Percentiles rank a stretch among this genome's conserved stretches.
These are phyloP conservation scores for Aurelia sp. DNA, from an alignment of 30 jellyfish, hydroid and myxozoan genomes.

Conservation along the genomic window DNA sequence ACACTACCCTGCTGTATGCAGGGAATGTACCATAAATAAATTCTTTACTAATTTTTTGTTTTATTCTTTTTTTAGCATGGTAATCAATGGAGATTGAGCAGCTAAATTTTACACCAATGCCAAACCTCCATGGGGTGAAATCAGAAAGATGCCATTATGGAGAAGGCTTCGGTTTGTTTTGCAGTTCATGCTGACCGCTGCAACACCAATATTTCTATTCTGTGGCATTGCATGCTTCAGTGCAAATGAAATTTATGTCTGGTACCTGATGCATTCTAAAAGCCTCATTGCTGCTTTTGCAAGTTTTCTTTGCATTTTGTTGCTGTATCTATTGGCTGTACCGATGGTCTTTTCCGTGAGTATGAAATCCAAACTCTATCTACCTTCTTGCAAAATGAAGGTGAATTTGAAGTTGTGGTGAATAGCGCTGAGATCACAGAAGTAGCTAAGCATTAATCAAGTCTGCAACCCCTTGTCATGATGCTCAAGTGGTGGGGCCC, in stretches of 20 bases:
- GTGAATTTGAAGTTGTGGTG: too few relatives aligned
- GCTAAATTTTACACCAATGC: slow-evolving; percentile 12
- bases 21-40: too few relatives aligned
- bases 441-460: too few relatives aligned
- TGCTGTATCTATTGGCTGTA: slow-evolving; percentile 21
- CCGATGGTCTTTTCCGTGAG: slow-evolving; percentile 26
- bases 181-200: neutral
- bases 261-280: slow-evolving; percentile 64
- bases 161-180: neutral
- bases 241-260: slow-evolving; percentile 34
- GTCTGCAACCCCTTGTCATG: too few relatives aligned
- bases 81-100: neutral
- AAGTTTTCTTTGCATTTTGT: slow-evolving; percentile 13
- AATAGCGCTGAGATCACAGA: too few relatives aligned
- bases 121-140: slow-evolving; percentile 10
- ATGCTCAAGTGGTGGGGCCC: too few relatives aligned
- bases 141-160: slow-evolving; percentile 6
- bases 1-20: too few relatives aligned
- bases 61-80: neutral
- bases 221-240: slow-evolving; percentile 20
- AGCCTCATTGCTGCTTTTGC: slow-evolving; percentile 47
- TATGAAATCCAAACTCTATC: neutral
- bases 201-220: slow-evolving; percentile 16
- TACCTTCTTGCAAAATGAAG: too few relatives aligned
- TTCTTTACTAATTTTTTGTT: too few relatives aligned